Evolutionary conservation across 2,113 vertebrate species (phyloP), one percentile per base, ranked within the genome.

Genomic region (Ictalurus punctatus): DNA sequence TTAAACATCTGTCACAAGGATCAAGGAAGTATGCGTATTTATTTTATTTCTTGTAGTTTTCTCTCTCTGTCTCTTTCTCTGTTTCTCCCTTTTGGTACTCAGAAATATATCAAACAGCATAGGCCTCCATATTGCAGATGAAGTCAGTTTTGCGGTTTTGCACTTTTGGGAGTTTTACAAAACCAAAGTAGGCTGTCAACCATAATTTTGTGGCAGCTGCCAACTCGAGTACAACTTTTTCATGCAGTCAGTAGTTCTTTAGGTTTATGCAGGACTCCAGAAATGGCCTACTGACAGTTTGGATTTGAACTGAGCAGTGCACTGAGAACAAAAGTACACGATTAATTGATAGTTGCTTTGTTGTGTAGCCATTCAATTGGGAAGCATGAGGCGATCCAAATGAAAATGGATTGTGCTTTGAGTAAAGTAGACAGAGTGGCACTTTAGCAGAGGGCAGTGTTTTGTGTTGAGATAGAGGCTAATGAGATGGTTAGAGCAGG

Each of bases 51-150:
- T 40, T 30, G 84, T 61, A 86, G 81, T 93, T 92, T 90, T 17
- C 87, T 88, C 91, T 56, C 91, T 91, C 89, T 85, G 56, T 90
- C 48, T 86, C 93, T 92, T 90, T 90, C 84, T 92, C 92, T 89
- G 89, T 82, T 79, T 65, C 69, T 61, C 58, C n/a, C 67, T 59
- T 86, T 76, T 27, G 84, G 69, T 74, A 27, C 30, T 30, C 44
- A 59, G 59, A 63, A 44, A 40, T 83, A 63, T 63, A 83, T 83
- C 25, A 63, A 83, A 83, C 81, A 67, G 3, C 59, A 37, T 56
- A 56, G 19, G 54, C 52, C 30, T 59, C 40, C 69, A 40, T 40
- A 8, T 58, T 59, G 52, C 21, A 86, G 84, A 86, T 86, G 58
- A 37, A 58, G 78, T 56, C 21, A 71, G 16, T 59, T 74, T 27